phyloP scores from a whole-genome alignment of 23 tunicate species.

The Styela plicata region DNA sequence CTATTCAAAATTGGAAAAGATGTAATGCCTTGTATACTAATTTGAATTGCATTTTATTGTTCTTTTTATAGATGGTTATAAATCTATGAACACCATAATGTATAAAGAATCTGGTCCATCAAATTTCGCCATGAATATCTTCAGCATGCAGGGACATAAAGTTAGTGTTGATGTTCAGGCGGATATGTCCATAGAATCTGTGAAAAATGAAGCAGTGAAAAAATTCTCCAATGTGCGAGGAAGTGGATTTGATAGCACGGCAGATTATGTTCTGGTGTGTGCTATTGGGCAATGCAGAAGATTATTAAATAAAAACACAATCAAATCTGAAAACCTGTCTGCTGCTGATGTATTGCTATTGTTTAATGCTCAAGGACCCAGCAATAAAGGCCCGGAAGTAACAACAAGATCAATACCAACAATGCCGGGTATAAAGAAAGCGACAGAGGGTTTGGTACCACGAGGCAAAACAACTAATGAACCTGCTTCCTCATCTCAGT shows the following conservation, averaged over 20 bases:
- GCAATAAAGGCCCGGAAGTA: slow-evolving; percentile 39
- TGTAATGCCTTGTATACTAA: too few relatives aligned
- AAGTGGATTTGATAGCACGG: slow-evolving; percentile 26
- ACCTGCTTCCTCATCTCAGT: background rate
- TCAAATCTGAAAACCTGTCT: slow-evolving; percentile 47
- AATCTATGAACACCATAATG: slow-evolving; percentile 7
- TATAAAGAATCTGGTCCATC: slow-evolving; percentile 26
- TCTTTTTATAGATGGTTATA: too few relatives aligned
- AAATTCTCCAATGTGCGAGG: slow-evolving; percentile 41
- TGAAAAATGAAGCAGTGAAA: slow-evolving; percentile 65
- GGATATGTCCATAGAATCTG: slow-evolving; percentile 58
- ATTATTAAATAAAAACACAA: slow-evolving; percentile 54
- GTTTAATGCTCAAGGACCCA: slow-evolving; percentile 34
- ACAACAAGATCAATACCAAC: slow-evolving; percentile 54
- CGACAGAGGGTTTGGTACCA: slow-evolving; percentile 65
- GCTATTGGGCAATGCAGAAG: slow-evolving; percentile 27
- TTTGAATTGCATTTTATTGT: too few relatives aligned
- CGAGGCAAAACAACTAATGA: background rate
- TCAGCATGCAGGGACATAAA: slow-evolving; percentile 32
- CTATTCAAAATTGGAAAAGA: too few relatives aligned
- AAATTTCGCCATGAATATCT: background rate
- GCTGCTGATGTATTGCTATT: slow-evolving; percentile 49
- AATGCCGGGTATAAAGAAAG: slow-evolving; percentile 44
- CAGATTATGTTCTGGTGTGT: slow-evolving; percentile 41
- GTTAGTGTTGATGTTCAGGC: slow-evolving; percentile 11